Base-by-base conservation (phyloP, 1,140 invertebrate genomes). In the Drosophila equinoxialis region DNA sequence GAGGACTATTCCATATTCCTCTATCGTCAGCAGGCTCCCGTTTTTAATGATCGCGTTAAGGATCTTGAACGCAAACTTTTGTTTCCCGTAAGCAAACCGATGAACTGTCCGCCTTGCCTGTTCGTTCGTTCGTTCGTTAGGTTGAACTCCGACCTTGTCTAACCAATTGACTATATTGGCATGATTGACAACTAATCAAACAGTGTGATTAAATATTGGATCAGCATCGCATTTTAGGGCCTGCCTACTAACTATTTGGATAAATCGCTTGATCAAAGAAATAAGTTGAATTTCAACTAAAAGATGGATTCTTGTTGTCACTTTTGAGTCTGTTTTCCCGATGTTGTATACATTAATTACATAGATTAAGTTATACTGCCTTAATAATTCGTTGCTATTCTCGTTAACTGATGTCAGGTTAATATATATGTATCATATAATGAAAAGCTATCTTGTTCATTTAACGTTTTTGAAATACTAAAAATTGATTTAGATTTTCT, bases 11-110 rank as follows among this genome's bases (percentile, higher is more conserved):
- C 94, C 48, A 94, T 96, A 81, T 95, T 95, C 92, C 92, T 96
- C 41, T 96, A 96, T 91, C 93, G 95, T 41, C 95, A 95, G 93
- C 95, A 94, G 41, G 95, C 95, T 3, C 94, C 95, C 1, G 93
- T 96, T 91, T 96, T 96, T 91, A 94, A 96, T 92, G 95, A 96
- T 92, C 93, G 96, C 69, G 95, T 96, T 59, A 96, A 96, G 94
- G 94, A 95, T 81, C 93, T 97, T 81, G 96, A 97, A 92, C 93
- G 94, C 92, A 96, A 96, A 93, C 94, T 95, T 71, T 93, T 96
- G 59, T 94, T 95, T 91, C 95, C 95, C 91, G 95, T 96, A 96
- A 96, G 95, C 92, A 65, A 74, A 65, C 35, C 42, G 26, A 58
- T 59, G 81, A 81, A 57, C 37, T 20, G 60, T 51, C 65, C 59